Percentiles rank a stretch among this genome's conserved stretches.
phyloP scores from a whole-genome alignment of 1,140 invertebrate species.

The Megathymus violae region DNA sequence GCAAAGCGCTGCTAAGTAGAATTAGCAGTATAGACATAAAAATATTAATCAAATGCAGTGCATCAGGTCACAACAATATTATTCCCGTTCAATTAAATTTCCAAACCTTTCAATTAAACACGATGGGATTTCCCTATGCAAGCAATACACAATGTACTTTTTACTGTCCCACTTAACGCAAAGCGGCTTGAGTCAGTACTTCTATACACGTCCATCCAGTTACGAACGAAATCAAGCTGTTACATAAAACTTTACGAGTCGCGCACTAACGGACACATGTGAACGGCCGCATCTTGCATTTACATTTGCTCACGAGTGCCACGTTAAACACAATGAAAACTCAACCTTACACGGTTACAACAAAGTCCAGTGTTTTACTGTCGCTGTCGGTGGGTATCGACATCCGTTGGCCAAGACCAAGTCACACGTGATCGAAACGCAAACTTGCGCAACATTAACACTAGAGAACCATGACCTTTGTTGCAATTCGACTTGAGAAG shows the following conservation, averaged over 20 bases:
- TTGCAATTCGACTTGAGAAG: slow-evolving; percentile 27
- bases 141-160: too few species aligned
- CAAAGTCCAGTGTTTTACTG: neutral
- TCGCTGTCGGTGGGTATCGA: slow-evolving; percentile 8
- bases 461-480: slow-evolving; percentile 53
- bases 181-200: slow-evolving; percentile 21
- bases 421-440: slow-evolving; percentile 35
- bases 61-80: too few species aligned
- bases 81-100: too few species aligned
- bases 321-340: slow-evolving; percentile 3
- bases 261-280: slow-evolving; percentile 18
- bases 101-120: too few species aligned
- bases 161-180: slow-evolving; percentile 7
- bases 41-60: too few species aligned
- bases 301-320: slow-evolving; percentile 23
- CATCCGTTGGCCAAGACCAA: slow-evolving; percentile 39
- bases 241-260: slow-evolving; percentile 34
- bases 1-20: too few species aligned
- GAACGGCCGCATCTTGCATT: slow-evolving; percentile 25
- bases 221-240: slow-evolving; percentile 31
- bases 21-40: too few species aligned
- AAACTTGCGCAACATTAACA: slow-evolving; percentile 45
- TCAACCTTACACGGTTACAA: neutral
- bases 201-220: slow-evolving; percentile 19
- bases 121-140: too few species aligned